Conservation (phyloP, 2,113 vertebrate species). For the Todiramphus chloris region DNA sequence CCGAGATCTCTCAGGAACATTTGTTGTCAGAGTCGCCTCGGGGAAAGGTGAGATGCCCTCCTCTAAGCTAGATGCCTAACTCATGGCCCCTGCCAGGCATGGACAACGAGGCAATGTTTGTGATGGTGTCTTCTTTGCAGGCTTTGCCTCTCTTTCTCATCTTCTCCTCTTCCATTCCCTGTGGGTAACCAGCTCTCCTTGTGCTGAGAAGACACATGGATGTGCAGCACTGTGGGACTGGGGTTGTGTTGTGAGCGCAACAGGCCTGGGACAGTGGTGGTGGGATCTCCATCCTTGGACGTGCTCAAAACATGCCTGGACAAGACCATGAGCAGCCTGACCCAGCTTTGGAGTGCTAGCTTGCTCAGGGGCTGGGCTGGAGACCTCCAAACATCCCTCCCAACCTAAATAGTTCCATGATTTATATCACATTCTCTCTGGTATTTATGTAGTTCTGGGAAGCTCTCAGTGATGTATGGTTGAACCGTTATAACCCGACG, state of each 20-base stretch:
- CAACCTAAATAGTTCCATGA: slow-evolving; percentile 28
- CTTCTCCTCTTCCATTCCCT: background rate
- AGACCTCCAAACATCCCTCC: slow-evolving; percentile 26
- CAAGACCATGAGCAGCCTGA: background rate
- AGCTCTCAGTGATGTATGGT: slow-evolving; percentile 12
- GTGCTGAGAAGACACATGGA: background rate
- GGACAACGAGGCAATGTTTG: background rate
- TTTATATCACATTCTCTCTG: slow-evolving; percentile 17
- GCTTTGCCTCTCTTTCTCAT: background rate
- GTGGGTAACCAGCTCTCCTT: background rate
- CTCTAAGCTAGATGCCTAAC: background rate
- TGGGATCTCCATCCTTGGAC: background rate
- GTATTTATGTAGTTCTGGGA: slow-evolving; percentile 55
- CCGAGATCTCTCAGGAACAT: rapidly evolving
- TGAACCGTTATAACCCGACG: background rate
- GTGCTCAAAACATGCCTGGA: background rate
- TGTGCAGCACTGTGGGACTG: background rate
- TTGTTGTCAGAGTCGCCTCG: background rate
- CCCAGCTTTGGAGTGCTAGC: background rate
- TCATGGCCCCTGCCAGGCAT: background rate
- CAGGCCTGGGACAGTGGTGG: background rate
- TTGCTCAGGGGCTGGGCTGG: background rate
- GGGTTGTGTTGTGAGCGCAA: background rate
- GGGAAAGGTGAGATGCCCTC: background rate
- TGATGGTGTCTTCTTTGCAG: background rate